A percentile compares a stretch with the other conserved stretches of the same genome.
These are phyloP conservation scores for Phalacrocorax brasilianus DNA, from an alignment of 2,113 vertebrate species.

Conservation along the genomic window DNA sequence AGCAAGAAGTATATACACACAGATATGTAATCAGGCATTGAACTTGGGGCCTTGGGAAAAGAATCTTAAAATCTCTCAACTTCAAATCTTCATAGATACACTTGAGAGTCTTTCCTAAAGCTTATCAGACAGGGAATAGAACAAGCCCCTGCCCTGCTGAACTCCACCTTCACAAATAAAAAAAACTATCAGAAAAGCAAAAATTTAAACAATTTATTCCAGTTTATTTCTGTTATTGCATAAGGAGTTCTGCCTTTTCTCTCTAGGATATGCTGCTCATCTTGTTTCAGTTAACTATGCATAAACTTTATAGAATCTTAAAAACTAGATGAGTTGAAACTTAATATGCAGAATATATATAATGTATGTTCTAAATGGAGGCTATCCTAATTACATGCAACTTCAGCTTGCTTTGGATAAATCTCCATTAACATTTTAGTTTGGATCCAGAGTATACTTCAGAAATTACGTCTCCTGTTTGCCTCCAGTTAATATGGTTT, in stretches of 20 bases:
- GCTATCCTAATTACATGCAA: neutral
- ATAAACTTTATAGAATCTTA: neutral
- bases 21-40: too few species aligned
- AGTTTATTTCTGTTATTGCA: neutral
- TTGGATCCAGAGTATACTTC: neutral
- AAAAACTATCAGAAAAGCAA: neutral
- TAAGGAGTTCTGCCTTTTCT: neutral
- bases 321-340: neutral
- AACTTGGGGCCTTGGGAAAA: neutral
- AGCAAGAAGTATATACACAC: neutral
- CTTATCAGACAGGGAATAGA: neutral
- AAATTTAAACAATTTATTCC: neutral
- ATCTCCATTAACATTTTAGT: neutral
- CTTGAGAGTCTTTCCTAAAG: neutral
- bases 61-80: neutral
- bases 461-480: neutral
- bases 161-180: neutral
- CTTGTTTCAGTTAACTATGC: neutral
- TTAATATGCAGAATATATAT: neutral
- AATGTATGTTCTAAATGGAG: neutral
- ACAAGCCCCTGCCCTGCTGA: neutral
- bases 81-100: neutral
- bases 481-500: neutral
- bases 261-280: neutral
- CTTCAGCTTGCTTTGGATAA: neutral